Evolutionary conservation across 1,140 invertebrate species (phyloP), one percentile per base, ranked within the genome.

Genomic region (Psilanteris sp.): DNA sequence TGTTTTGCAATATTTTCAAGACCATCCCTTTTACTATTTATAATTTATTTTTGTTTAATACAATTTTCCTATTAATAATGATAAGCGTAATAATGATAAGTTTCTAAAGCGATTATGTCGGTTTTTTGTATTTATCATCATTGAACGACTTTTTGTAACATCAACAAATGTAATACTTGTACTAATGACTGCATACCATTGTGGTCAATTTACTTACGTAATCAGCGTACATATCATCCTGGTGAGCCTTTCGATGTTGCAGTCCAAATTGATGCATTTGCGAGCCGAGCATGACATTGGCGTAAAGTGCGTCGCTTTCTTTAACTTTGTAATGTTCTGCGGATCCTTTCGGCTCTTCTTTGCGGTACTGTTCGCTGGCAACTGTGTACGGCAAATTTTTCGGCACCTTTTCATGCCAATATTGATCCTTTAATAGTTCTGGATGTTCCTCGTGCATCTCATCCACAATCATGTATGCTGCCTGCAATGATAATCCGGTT

Each of bases 391-490:
- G 96, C 67, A 97, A 85, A 79, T 96, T 94, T 83, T 93, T 93
- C 0, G 95, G 95, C 16, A 97, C 93, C 31, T 96, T 94, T 73
- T 96, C 95, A 78, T 96, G 95, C 95, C 95, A 97, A 80, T 95
- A 96, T 79, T 96, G 94, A 83, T 96, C 95, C 64, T 94, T 94
- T 3, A 96, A 85, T n/a, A 96, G 87, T 83, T 96, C 95, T 2
- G 94, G 94, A 82, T 96, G 94, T 83, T 96, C 94, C 79, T 96
- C 94, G 84, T 96, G 94, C 94, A 96, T 96, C 85, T 96, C 94
- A 79, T 96, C 95, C 0, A 96, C 95, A 55, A 96, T 96, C 93
- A 96, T 95, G 84, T 96, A 96, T 20, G 93, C 94, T 6, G 29
- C 29, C 29, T 32, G 11, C 14, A 32, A 32, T 32, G 8, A 26